These are phyloP conservation scores for Andricus curvator DNA, from an alignment of 2,888 invertebrate species.

Conservation along the genomic window DNA sequence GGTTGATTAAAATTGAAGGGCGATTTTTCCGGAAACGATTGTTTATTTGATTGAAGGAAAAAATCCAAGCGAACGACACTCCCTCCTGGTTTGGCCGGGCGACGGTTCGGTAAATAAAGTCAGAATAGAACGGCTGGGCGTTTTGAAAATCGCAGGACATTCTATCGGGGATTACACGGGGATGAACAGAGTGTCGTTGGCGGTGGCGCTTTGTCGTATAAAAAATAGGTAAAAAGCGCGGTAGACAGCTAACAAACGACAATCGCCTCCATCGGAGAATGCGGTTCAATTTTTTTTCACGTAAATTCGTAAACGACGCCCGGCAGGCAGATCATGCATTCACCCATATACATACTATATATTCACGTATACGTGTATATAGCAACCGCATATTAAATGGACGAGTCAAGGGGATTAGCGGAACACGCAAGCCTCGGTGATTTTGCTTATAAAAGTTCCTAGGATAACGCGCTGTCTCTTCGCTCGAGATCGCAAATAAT, in stretches of 20 bases:
- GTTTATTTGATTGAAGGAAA: conserved; percentile 7
- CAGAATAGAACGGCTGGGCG: conserved; percentile 53
- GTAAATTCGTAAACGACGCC: conserved; percentile 40
- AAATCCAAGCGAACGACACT: conserved; percentile 12
- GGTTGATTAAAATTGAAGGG: conserved; percentile 37
- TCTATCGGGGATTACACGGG: conserved; percentile 31
- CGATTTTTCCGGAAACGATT: conserved; percentile 24
- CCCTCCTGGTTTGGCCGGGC: conserved; percentile 3
- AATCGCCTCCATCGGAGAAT: conserved; percentile 57
- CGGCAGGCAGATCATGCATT: conserved; percentile 35
- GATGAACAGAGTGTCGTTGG: conserved; percentile 50
- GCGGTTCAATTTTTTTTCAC: conserved; percentile 41
- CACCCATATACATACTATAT: conserved; percentile 25
- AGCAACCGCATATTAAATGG: conserved; percentile 70
- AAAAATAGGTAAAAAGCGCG: conserved; percentile 71
- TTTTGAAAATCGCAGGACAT: conserved; percentile 43
- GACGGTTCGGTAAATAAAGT: conserved; percentile 42
- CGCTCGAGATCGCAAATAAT: conserved; percentile 29
- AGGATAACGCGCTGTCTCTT: conserved; percentile 27
- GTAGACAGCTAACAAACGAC: conserved; percentile 74
- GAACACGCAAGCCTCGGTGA: conserved; percentile 59
- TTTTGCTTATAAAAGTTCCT: conserved; percentile 47
- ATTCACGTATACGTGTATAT: neutral
- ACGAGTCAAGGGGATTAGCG: conserved; percentile 72
- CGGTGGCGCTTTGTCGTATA: conserved; percentile 69